Percentiles rank a stretch among this genome's conserved stretches.
These are phyloP conservation scores for Merluccius polli DNA, from an alignment of 2,797 vertebrate genomes.

Conservation along the genomic window DNA sequence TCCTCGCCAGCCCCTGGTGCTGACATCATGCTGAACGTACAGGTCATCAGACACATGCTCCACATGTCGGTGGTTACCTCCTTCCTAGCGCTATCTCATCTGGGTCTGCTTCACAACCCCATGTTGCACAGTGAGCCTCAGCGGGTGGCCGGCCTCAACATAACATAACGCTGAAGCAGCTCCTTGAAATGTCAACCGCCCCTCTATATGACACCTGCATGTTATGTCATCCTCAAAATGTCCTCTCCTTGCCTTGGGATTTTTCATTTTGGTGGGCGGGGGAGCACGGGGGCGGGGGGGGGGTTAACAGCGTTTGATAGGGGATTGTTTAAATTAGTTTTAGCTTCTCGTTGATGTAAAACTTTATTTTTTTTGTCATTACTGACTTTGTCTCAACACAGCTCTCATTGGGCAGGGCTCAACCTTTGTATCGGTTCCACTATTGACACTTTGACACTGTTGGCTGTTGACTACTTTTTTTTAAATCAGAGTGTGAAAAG, in stretches of 20 bases:
- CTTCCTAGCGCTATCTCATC: constrained; percentile 58
- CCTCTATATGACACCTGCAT: constrained; percentile 51
- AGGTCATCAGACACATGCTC: constrained; percentile 64
- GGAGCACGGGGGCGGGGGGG: constrained; percentile 8
- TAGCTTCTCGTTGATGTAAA: too few relatives aligned
- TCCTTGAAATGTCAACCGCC: constrained; percentile 67
- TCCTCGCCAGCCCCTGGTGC: constrained; percentile 19
- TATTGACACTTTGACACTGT: constrained; percentile 37
- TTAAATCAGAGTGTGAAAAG: too few relatives aligned
- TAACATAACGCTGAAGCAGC: constrained; percentile 65
- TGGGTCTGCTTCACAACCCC: constrained; percentile 45
- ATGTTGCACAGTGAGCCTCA: constrained; percentile 51
- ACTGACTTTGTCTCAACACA: constrained; percentile 43
- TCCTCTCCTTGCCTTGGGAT: constrained; percentile 4
- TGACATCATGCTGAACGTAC: constrained; percentile 54
- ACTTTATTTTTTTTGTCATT: constrained; percentile 5
- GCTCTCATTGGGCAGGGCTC: constrained; percentile 46
- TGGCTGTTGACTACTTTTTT: constrained; percentile 48
- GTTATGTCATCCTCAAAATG: constrained; percentile 62
- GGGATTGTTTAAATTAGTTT: constrained; percentile 35
- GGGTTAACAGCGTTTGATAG: constrained; percentile 36
- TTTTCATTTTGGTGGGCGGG: background rate
- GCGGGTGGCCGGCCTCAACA: constrained; percentile 62
- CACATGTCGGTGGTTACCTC: constrained; percentile 53
- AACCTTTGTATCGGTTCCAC: constrained; percentile 45